These are phyloP conservation scores for Thereva nobilitata DNA, from an alignment of 2,888 invertebrate genomes.

Conservation along the genomic window DNA sequence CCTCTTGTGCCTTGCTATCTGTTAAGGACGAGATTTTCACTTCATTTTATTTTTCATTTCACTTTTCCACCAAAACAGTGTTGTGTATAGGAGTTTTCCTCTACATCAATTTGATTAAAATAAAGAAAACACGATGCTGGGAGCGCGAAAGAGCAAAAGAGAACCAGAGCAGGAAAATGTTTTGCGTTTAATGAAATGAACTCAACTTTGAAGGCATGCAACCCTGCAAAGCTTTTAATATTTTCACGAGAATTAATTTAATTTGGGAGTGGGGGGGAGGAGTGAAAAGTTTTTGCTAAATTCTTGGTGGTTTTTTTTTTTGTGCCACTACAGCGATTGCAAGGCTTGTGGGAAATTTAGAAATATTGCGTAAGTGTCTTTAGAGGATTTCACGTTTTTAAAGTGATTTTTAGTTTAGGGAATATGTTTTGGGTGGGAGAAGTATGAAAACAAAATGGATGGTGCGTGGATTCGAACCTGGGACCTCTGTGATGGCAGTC, in stretches of 20 bases:
- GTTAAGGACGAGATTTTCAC: constrained; percentile 25
- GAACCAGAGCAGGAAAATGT: background rate
- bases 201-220: constrained; percentile 12
- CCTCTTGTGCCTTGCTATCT: constrained; percentile 10
- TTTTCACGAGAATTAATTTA: constrained; percentile 24
- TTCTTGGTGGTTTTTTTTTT: too few species aligned
- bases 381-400: too few species aligned
- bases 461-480: too few species aligned
- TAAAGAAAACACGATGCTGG: background rate
- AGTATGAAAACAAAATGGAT: too few species aligned
- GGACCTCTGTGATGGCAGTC: too few species aligned
- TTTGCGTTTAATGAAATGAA: constrained; percentile 16
- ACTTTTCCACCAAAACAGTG: background rate
- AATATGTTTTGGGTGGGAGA: too few species aligned
- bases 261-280: background rate
- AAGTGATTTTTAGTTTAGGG: too few species aligned
- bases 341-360: too few species aligned
- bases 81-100: constrained; percentile 8
- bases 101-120: constrained; percentile 29
- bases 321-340: too few species aligned
- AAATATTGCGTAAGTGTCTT: too few species aligned
- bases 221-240: constrained; percentile 17
- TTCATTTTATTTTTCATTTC: constrained; percentile 3
- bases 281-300: too few species aligned
- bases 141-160: background rate